phyloP scores from a whole-genome alignment of 2,888 invertebrate species.

The Pachymerium ferrugineum region DNA sequence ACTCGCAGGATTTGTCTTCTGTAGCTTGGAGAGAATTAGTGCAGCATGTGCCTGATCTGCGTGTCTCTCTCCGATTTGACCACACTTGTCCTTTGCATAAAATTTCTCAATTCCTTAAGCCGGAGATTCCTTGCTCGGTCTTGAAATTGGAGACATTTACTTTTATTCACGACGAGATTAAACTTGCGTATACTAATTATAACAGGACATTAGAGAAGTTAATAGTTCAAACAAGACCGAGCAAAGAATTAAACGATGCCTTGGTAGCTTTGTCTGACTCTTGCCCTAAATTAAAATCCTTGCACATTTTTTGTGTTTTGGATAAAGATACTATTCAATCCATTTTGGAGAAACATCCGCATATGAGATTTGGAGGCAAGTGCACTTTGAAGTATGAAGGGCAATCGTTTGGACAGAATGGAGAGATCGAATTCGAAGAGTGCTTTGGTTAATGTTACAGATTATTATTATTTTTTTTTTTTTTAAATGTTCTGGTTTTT shows the following conservation, averaged over 20 bases:
- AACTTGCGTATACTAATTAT: constrained; percentile 42
- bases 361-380: constrained; percentile 37
- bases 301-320: constrained; percentile 45
- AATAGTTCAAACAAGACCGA: constrained; percentile 43
- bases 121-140: constrained; percentile 44
- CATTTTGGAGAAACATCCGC: constrained; percentile 42
- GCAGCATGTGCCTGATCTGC: constrained; percentile 40
- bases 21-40: constrained; percentile 42
- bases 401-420: too few species aligned
- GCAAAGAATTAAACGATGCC: constrained; percentile 41
- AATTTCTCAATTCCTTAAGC: constrained; percentile 43
- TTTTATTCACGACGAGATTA: constrained; percentile 42
- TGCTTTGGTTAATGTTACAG: too few species aligned
- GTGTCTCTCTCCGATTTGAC: constrained; percentile 45
- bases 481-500: too few species aligned
- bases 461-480: too few species aligned
- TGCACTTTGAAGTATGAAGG: constrained; percentile 17
- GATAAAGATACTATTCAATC: constrained; percentile 41
- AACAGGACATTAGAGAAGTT: constrained; percentile 42
- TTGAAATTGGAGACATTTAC: constrained; percentile 45
- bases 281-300: constrained; percentile 40
- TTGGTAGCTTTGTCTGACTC: constrained; percentile 41
- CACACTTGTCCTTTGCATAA: constrained; percentile 44
- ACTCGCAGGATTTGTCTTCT: constrained; percentile 41
- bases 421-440: too few species aligned